Conservation (phyloP, 2,797 vertebrate genomes). For the Ceyx erithaca region DNA sequence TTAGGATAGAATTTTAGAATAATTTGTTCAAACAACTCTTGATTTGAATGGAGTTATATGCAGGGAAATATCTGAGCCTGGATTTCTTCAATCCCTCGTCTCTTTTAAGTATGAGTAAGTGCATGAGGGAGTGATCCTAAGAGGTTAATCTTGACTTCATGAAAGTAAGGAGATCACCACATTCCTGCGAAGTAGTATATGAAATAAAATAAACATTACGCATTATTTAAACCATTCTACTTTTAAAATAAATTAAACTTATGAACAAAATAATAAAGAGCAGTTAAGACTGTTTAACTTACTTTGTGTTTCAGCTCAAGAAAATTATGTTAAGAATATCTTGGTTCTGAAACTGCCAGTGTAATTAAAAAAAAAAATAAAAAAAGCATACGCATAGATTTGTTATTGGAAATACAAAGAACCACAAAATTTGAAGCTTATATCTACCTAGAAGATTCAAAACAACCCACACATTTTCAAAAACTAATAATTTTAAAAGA, state of each 20-base stretch:
- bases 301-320: neutral
- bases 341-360: neutral
- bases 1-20: too few relatives aligned
- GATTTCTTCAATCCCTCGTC: neutral
- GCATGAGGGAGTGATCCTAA: neutral
- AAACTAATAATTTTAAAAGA: neutral
- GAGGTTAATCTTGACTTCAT: neutral
- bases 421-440: neutral
- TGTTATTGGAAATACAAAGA: neutral
- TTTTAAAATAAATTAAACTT: neutral
- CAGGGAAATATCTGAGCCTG: neutral
- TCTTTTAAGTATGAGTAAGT: rapidly evolving
- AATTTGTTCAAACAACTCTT: neutral
- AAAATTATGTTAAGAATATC: neutral
- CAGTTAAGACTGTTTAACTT: neutral
- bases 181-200: neutral
- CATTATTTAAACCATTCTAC: neutral
- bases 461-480: neutral
- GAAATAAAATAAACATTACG: neutral
- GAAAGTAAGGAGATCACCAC: neutral
- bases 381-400: neutral
- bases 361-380: neutral
- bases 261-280: neutral
- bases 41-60: neutral
- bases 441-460: neutral